Evolutionary conservation across 2,888 invertebrate genomes (phyloP).

Genomic region (Stenoptilia bipunctidactyla): DNA sequence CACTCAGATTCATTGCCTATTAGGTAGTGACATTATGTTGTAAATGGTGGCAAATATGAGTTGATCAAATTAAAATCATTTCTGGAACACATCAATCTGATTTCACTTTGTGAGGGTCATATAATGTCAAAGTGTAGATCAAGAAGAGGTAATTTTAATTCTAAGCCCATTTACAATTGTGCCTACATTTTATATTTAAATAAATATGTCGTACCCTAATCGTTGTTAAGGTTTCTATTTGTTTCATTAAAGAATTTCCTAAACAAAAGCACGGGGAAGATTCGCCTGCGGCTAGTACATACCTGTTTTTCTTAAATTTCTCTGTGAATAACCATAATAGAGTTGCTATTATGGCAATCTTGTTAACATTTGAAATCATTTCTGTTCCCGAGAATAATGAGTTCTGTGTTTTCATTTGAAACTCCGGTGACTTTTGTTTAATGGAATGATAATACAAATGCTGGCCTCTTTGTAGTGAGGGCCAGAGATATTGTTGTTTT

Average conservation of each 20-base stretch:
- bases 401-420: constrained; percentile 68
- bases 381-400: constrained; percentile 63
- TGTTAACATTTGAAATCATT: constrained; percentile 70
- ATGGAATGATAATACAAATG: constrained; percentile 70
- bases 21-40: too few species aligned
- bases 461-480: constrained; percentile 63
- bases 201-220: too few species aligned
- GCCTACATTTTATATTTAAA: too few species aligned
- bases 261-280: constrained; percentile 24
- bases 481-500: constrained; percentile 59
- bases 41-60: too few species aligned
- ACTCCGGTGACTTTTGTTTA: constrained; percentile 70
- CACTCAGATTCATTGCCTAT: too few species aligned
- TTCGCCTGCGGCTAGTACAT: constrained; percentile 23
- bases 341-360: constrained; percentile 67
- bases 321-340: constrained; percentile 56
- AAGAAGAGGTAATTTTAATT: too few species aligned
- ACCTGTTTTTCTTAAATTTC: constrained; percentile 67
- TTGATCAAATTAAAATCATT: too few species aligned
- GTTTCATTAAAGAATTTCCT: constrained; percentile 37
- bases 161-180: too few species aligned
- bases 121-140: too few species aligned
- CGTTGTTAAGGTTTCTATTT: too few species aligned
- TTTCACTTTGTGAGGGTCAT: too few species aligned
- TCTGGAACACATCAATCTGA: too few species aligned